A percentile compares a stretch with the other conserved stretches of the same genome.
Evolutionary conservation across 2,888 invertebrate genomes (phyloP).

Genomic region (Nycteola revayana): DNA sequence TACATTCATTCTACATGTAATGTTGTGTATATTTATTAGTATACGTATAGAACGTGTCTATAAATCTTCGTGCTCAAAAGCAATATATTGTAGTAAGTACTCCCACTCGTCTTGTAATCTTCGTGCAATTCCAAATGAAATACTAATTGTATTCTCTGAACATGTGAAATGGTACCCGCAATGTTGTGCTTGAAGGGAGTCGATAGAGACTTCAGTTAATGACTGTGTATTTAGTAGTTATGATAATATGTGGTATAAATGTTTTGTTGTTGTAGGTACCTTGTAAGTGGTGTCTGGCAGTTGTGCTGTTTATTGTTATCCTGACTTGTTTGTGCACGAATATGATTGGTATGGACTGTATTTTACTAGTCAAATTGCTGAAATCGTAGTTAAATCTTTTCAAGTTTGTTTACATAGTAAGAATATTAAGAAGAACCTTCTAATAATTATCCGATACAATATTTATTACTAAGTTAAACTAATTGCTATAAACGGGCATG

Average conservation of each 20-base stretch:
- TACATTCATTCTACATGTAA: too few relatives aligned
- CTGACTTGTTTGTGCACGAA: background rate
- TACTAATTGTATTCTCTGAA: slow-evolving; percentile 51
- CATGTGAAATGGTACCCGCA: slow-evolving; percentile 35
- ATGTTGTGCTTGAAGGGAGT: slow-evolving; percentile 27
- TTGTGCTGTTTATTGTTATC: too few relatives aligned
- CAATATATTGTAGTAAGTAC: slow-evolving; percentile 41
- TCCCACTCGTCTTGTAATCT: slow-evolving; percentile 45
- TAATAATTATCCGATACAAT: too few relatives aligned
- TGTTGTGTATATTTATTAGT: slow-evolving; percentile 23
- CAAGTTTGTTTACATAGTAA: too few relatives aligned
- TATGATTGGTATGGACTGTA: too few relatives aligned
- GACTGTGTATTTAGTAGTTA: slow-evolving; percentile 23
- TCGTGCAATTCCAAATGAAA: slow-evolving; percentile 46
- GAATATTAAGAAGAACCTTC: too few relatives aligned
- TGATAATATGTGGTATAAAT: slow-evolving; percentile 9
- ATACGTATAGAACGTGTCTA: slow-evolving; percentile 23
- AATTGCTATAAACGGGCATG: too few relatives aligned
- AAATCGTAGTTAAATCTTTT: too few relatives aligned
- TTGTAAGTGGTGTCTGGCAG: too few relatives aligned
- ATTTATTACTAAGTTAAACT: too few relatives aligned
- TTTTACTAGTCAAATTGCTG: too few relatives aligned
- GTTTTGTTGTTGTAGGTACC: slow-evolving; percentile 6
- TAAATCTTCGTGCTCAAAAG: slow-evolving; percentile 38
- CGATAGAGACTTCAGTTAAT: slow-evolving; percentile 40